Percentiles rank a stretch among this genome's conserved stretches.
Evolutionary conservation across 2,113 vertebrate genomes (phyloP).

Genomic region (Centropus bengalensis): DNA sequence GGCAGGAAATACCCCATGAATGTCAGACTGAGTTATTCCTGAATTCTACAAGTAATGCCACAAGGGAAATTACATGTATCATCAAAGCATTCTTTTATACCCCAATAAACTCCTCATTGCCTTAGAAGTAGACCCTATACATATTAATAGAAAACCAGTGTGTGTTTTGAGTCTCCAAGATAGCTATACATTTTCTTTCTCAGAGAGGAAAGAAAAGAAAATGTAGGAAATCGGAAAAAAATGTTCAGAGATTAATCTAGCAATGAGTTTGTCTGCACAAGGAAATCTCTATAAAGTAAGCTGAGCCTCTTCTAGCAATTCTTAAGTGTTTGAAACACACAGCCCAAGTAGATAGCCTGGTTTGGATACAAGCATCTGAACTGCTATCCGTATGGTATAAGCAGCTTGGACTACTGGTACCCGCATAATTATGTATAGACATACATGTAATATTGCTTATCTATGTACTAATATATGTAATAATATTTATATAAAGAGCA

Average conservation of each 20-base stretch:
- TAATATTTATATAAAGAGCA: background rate
- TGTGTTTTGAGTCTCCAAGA: background rate
- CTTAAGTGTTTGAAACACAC: background rate
- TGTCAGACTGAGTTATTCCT: conserved; percentile 59
- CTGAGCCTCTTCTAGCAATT: background rate
- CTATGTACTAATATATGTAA: too few relatives aligned
- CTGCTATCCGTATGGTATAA: background rate
- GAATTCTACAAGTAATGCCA: conserved; percentile 40
- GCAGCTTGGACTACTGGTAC: background rate
- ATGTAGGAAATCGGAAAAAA: background rate
- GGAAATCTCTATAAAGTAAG: background rate
- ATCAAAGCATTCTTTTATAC: conserved; percentile 51
- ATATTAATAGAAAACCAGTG: background rate
- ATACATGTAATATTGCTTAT: too few relatives aligned
- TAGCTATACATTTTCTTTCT: background rate
- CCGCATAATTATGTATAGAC: background rate
- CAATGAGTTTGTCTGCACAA: background rate
- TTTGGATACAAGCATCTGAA: background rate
- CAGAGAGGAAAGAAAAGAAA: background rate
- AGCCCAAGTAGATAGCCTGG: background rate
- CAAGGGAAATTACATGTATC: conserved; percentile 23
- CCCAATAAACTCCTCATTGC: conserved; percentile 18
- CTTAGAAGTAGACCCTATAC: conserved; percentile 11
- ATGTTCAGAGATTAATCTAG: background rate
- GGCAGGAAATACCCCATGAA: conserved; percentile 53